These are phyloP conservation scores for Eustalomyia histrio DNA, from an alignment of 2,888 invertebrate genomes.

Conservation along the genomic window DNA sequence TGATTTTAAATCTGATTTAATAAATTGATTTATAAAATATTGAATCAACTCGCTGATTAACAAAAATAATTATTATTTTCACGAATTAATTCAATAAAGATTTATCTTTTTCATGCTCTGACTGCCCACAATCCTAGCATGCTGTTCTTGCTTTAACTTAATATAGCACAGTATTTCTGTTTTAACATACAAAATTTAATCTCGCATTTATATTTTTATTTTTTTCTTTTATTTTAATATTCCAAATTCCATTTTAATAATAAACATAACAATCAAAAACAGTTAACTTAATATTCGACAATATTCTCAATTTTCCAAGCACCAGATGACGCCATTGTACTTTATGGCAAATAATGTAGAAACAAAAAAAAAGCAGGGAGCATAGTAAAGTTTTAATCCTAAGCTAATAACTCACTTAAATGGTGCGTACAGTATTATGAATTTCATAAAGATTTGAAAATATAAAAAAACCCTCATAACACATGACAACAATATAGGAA, in stretches of 20 bases:
- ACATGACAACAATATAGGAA: constrained; percentile 41
- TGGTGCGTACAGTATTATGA: constrained; percentile 67
- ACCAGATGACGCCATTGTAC: constrained; percentile 63
- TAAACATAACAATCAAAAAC: constrained; percentile 26
- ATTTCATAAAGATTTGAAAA: constrained; percentile 56
- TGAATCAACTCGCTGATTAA: too few species aligned
- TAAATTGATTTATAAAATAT: too few species aligned
- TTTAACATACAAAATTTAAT: too few species aligned
- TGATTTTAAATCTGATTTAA: too few species aligned
- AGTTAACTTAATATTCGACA: constrained; percentile 39
- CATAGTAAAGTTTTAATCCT: constrained; percentile 52
- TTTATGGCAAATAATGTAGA: constrained; percentile 38
- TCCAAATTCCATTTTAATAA: neutral
- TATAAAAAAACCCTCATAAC: constrained; percentile 43
- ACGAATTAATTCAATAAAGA: too few species aligned
- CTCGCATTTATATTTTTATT: too few species aligned
- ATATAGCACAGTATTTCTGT: too few species aligned
- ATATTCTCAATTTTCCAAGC: constrained; percentile 63
- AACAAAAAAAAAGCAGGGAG: constrained; percentile 17
- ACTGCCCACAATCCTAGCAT: too few species aligned
- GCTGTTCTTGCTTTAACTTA: too few species aligned
- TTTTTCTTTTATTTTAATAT: too few species aligned
- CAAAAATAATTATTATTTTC: too few species aligned
- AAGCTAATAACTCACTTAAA: constrained; percentile 68
- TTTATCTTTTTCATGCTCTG: too few species aligned